Evolutionary conservation across 2,797 vertebrate species (phyloP).

Genomic region (Pogoniulus pusillus): DNA sequence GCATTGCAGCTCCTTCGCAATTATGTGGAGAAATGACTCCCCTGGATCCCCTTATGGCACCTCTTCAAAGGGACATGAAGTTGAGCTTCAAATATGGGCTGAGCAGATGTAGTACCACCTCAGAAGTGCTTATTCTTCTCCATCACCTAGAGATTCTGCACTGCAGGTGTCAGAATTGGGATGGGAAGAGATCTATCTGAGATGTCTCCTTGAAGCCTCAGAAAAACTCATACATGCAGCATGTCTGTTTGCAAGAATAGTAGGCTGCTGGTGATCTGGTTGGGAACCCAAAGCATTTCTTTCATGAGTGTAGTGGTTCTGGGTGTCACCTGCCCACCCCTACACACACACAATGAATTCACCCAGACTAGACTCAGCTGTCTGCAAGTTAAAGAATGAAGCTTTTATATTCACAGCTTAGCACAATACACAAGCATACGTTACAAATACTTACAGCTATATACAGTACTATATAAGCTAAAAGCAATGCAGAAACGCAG

Average conservation of each 20-base stretch:
- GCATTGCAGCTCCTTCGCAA: not conserved
- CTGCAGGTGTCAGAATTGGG: not conserved
- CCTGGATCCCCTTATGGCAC: not conserved
- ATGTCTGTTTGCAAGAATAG: not conserved
- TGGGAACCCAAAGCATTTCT: not conserved
- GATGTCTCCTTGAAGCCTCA: not conserved
- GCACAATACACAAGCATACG: too few relatives aligned
- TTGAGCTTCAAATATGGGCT: not conserved
- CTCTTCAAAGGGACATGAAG: not conserved
- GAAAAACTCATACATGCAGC: not conserved
- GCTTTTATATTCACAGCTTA: too few relatives aligned
- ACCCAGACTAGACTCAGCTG: too few relatives aligned
- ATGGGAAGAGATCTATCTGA: not conserved
- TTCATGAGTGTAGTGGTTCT: not conserved
- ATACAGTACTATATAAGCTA: too few relatives aligned
- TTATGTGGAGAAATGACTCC: not conserved
- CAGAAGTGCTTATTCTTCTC: not conserved
- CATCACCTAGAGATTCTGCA: not conserved
- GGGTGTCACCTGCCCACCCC: too few relatives aligned
- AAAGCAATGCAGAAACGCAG: too few relatives aligned
- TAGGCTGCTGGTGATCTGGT: not conserved
- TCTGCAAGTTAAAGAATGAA: too few relatives aligned
- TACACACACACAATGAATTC: too few relatives aligned
- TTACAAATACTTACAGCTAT: too few relatives aligned
- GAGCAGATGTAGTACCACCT: not conserved